phyloP scores from a whole-genome alignment of 2,797 vertebrate genomes.

The Poecilia wingei region DNA sequence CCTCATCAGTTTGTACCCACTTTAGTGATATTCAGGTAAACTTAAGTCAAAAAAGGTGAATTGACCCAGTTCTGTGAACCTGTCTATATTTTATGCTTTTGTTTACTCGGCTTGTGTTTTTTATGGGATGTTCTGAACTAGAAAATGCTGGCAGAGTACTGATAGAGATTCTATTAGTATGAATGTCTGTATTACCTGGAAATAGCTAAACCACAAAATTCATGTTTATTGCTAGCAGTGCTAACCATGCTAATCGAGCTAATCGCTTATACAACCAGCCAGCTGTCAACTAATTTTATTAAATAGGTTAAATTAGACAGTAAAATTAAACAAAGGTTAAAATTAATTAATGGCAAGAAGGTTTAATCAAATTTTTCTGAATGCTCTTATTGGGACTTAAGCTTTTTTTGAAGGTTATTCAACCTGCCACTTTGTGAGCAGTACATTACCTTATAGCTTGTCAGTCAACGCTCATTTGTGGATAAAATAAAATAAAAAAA shows the following conservation, averaged over 20 bases:
- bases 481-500: slow-evolving; percentile 7
- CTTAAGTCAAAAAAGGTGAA: background rate
- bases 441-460: background rate
- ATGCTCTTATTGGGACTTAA: background rate
- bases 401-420: background rate
- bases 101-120: background rate
- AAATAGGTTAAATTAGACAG: background rate
- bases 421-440: background rate
- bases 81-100: background rate
- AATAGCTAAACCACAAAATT: background rate
- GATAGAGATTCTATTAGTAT: background rate
- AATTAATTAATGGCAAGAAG: background rate
- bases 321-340: background rate
- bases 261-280: background rate
- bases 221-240: background rate
- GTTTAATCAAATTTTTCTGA: background rate
- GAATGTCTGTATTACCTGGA: background rate
- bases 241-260: background rate
- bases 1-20: too few relatives aligned
- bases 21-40: too few relatives aligned
- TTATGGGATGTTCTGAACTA: background rate
- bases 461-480: background rate
- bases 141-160: background rate
- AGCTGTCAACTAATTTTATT: background rate
- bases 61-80: background rate